These are phyloP conservation scores for Oikopleura albicans DNA, from an alignment of 23 tunicate genomes.

Conservation along the genomic window DNA sequence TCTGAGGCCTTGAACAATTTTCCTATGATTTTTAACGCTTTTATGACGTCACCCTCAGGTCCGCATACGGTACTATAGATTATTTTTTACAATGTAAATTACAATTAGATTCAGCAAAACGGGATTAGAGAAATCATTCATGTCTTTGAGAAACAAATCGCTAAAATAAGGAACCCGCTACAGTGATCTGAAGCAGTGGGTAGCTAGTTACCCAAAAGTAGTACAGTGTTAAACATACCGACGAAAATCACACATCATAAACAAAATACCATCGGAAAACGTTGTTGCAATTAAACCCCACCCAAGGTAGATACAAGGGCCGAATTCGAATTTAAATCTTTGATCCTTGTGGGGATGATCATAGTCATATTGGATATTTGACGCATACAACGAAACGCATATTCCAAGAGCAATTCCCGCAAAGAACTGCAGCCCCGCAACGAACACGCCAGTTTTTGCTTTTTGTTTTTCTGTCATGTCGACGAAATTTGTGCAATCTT, in stretches of 20 bases:
- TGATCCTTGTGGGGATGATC: conserved; percentile 16
- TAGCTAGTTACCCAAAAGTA: no score
- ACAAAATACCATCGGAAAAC: not conserved
- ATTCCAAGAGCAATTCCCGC: not conserved
- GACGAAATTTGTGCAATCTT: not conserved
- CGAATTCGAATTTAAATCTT: not conserved
- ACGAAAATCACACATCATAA: not conserved
- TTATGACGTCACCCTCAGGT: no score
- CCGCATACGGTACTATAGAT: no score
- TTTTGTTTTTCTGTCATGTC: not conserved
- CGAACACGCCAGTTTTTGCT: not conserved
- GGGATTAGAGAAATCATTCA: no score
- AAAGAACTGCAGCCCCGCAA: not conserved
- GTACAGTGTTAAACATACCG: no score
- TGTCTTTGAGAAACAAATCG: no score
- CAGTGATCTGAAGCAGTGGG: no score
- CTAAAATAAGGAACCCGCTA: no score
- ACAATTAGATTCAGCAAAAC: no score
- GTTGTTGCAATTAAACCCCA: not conserved
- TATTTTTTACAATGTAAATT: no score
- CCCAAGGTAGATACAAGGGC: conserved; percentile 5
- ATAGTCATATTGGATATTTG: not conserved
- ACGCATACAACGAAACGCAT: conserved; percentile 9
- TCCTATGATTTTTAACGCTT: no score
- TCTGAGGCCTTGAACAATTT: no score